phyloP scores from a whole-genome alignment of 2,888 invertebrate genomes.

The Meteorus cinctellus region DNA sequence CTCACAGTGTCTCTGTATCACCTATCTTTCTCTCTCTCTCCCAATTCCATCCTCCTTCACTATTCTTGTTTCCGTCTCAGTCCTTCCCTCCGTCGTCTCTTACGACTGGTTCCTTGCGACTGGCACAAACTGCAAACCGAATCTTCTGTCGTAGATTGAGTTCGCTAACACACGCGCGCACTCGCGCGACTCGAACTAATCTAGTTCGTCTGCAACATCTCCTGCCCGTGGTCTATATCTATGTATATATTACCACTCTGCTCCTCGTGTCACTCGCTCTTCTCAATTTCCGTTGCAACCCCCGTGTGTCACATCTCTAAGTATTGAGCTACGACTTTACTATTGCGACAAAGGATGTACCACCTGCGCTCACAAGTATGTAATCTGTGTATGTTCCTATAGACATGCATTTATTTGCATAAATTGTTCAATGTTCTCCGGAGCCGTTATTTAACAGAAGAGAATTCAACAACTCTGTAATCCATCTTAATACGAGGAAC shows the following conservation, averaged over 20 bases:
- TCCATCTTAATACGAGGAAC: no score
- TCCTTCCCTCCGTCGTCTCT: background rate
- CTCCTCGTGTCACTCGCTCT: slow-evolving; percentile 24
- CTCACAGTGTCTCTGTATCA: slow-evolving; percentile 4
- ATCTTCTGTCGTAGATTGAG: slow-evolving; percentile 63
- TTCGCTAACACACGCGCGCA: slow-evolving; percentile 59
- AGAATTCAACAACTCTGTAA: no score
- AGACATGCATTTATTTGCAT: no score
- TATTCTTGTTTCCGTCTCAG: slow-evolving; percentile 20
- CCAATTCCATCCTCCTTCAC: slow-evolving; percentile 2
- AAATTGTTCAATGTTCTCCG: background rate
- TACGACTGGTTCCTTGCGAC: slow-evolving; percentile 34
- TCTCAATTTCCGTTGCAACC: slow-evolving; percentile 38
- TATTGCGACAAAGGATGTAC: slow-evolving; percentile 15
- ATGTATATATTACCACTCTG: background rate
- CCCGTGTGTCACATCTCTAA: slow-evolving; percentile 21
- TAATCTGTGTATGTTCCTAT: no score
- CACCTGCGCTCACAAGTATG: background rate
- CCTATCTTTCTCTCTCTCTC: slow-evolving; percentile 24
- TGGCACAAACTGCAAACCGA: slow-evolving; percentile 60
- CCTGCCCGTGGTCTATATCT: background rate
- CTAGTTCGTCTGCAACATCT: slow-evolving; percentile 45
- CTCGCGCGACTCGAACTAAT: slow-evolving; percentile 59
- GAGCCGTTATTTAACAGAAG: no score
- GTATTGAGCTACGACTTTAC: slow-evolving; percentile 25